These are phyloP conservation scores for Loriculus beryllinus DNA, from an alignment of 2,797 vertebrate species.

Conservation along the genomic window DNA sequence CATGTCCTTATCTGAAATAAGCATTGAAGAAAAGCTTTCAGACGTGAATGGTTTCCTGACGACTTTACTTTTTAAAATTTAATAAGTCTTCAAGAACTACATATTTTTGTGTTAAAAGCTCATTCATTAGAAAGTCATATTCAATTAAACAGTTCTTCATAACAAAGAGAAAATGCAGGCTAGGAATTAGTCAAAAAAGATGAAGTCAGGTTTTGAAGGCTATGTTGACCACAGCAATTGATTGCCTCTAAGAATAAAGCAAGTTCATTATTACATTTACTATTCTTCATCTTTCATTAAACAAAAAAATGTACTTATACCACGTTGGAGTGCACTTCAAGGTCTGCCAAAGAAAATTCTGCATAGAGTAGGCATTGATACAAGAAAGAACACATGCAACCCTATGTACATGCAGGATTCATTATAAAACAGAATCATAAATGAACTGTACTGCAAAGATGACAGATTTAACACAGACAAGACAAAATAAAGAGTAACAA, in stretches of 20 bases:
- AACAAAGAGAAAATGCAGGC: neutral
- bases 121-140: conserved; percentile 17
- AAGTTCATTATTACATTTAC: neutral
- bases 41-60: conserved; percentile 7
- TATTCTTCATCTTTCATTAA: neutral
- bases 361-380: neutral
- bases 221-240: neutral
- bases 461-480: neutral
- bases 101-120: neutral
- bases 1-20: neutral
- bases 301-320: neutral
- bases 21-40: conserved; percentile 16
- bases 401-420: neutral
- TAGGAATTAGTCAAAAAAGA: conserved; percentile 3
- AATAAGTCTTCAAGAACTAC: neutral
- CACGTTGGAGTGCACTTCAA: neutral
- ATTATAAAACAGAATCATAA: neutral
- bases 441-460: neutral
- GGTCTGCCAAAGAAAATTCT: neutral
- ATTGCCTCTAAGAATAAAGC: neutral
- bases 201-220: conserved; percentile 5
- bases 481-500: neutral
- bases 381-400: neutral
- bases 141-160: neutral
- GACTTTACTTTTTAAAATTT: conserved; percentile 6